phyloP scores from a whole-genome alignment of 2,113 vertebrate genomes.

The Loxodonta africana region DNA sequence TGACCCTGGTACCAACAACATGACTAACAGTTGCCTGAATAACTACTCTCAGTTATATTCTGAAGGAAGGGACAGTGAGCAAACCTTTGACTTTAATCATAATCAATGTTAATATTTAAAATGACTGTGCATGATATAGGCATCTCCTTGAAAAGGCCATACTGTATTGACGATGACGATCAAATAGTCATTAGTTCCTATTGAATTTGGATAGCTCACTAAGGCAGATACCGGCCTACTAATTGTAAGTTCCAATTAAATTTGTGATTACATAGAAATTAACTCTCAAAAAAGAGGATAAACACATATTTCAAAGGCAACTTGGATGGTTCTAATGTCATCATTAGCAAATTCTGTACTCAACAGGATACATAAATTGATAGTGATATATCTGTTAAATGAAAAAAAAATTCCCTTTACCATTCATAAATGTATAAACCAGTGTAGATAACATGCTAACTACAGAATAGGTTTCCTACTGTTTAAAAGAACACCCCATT shows the following conservation, averaged over 20 bases:
- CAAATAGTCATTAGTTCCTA: slow-evolving; percentile 63
- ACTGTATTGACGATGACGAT: slow-evolving; percentile 74
- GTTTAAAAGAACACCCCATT: not conserved
- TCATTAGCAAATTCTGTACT: slow-evolving; percentile 63
- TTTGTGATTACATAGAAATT: slow-evolving; percentile 63
- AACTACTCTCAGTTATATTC: slow-evolving; percentile 20
- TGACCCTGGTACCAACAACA: not conserved
- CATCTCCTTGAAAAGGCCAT: slow-evolving; percentile 59
- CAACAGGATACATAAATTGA: not conserved
- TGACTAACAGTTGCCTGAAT: not conserved
- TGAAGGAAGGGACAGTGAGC: slow-evolving; percentile 50
- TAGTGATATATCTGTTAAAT: slow-evolving; percentile 5
- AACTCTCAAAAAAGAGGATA: slow-evolving; percentile 53
- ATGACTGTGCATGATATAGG: slow-evolving; percentile 27
- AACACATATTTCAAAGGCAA: slow-evolving; percentile 69
- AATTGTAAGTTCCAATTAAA: slow-evolving; percentile 73
- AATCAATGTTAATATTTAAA: slow-evolving; percentile 68
- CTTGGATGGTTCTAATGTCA: slow-evolving; percentile 15
- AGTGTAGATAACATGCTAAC: not conserved
- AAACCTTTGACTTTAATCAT: slow-evolving; percentile 45
- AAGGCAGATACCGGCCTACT: slow-evolving; percentile 65
- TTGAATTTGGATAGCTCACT: slow-evolving; percentile 67
- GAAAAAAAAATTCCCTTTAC: not conserved
- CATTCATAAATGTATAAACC: not conserved
- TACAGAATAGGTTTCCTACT: not conserved